Evolutionary conservation across 2,113 vertebrate genomes (phyloP).

Genomic region (Protobothrops flavoviridis): DNA sequence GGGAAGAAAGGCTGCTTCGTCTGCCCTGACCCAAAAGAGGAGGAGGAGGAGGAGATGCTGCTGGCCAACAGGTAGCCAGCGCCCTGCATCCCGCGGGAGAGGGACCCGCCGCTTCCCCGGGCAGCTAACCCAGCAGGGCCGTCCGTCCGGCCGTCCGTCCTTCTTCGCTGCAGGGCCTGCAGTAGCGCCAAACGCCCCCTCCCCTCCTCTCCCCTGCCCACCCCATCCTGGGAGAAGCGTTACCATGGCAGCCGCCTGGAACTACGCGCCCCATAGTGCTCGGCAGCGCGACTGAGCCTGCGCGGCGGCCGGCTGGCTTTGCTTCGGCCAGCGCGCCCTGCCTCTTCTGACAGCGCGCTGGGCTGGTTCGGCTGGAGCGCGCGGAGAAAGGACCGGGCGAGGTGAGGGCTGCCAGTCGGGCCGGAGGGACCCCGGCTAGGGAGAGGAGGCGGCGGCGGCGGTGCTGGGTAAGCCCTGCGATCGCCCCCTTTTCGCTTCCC

Average conservation of each 20-base stretch:
- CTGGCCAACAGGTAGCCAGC: not conserved
- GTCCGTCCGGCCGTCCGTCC: too few relatives aligned
- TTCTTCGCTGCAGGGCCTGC: too few relatives aligned
- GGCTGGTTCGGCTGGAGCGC: not conserved
- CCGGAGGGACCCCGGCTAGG: not conserved
- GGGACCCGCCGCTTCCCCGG: too few relatives aligned
- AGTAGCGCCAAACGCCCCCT: too few relatives aligned
- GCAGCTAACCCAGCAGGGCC: not conserved
- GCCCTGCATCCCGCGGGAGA: not conserved
- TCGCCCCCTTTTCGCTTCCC: not conserved
- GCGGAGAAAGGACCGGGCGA: not conserved
- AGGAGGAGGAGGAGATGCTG: too few relatives aligned
- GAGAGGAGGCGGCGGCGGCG: not conserved
- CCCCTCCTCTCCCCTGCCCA: too few relatives aligned
- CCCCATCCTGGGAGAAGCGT: not conserved
- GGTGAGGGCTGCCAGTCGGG: not conserved
- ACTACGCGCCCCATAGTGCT: slow-evolving; percentile 32
- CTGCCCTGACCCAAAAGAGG: not conserved
- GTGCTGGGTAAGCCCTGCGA: not conserved
- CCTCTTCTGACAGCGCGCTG: slow-evolving; percentile 21
- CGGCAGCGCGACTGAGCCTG: not conserved
- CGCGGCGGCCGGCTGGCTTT: slow-evolving; percentile 12
- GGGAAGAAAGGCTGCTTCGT: not conserved
- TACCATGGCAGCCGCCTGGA: not conserved
- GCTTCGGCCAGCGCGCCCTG: not conserved